Percentiles rank a stretch among this genome's conserved stretches.
These are phyloP conservation scores for Dendrocincla tyrannina DNA, from an alignment of 2,797 vertebrate genomes.

Conservation along the genomic window DNA sequence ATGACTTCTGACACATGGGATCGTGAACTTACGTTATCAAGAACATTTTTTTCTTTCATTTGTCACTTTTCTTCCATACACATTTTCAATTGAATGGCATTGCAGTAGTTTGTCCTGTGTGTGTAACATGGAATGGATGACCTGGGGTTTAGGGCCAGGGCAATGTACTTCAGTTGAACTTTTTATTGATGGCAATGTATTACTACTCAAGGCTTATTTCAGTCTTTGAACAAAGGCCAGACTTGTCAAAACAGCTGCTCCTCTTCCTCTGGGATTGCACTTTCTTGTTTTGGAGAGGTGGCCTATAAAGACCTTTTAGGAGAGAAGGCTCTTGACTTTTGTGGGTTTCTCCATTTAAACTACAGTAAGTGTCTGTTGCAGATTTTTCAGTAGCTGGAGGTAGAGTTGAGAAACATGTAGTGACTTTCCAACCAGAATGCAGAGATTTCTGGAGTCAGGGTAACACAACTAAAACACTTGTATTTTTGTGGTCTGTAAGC, in stretches of 20 bases:
- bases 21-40: neutral
- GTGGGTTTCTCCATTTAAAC: neutral
- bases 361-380: neutral
- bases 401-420: neutral
- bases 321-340: neutral
- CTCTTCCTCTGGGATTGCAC: neutral
- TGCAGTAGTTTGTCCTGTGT: neutral
- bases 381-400: neutral
- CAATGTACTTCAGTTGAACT: neutral
- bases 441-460: neutral
- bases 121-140: neutral
- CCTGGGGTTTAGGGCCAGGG: neutral
- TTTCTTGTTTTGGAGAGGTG: neutral
- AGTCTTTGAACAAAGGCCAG: conserved; percentile 33
- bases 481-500: neutral
- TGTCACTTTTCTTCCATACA: neutral
- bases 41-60: neutral
- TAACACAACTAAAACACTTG: neutral
- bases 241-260: conserved; percentile 28
- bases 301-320: neutral
- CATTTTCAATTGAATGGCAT: neutral
- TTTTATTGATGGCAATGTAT: conserved; percentile 6
- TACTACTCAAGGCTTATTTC: neutral
- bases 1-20: neutral
- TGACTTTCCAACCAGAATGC: neutral